Percentiles rank a stretch among this genome's conserved stretches.
These are phyloP conservation scores for Castor canadensis DNA, from an alignment of 2,113 vertebrate species.

Conservation along the genomic window DNA sequence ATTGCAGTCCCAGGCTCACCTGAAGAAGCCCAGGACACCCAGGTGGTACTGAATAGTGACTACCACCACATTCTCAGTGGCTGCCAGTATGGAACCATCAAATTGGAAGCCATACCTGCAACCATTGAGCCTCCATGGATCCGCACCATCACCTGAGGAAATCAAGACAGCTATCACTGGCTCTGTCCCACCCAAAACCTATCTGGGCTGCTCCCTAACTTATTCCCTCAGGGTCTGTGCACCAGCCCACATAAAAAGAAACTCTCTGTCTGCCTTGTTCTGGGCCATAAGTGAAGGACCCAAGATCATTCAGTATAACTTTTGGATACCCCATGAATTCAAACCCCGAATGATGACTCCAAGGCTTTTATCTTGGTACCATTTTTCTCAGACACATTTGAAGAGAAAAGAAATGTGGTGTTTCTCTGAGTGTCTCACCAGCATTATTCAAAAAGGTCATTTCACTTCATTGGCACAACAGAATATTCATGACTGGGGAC, in stretches of 20 bases:
- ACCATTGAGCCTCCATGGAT: constrained; percentile 54
- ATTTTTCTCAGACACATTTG: neutral
- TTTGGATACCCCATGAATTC: neutral
- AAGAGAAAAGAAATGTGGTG: neutral
- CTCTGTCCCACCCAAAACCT: neutral
- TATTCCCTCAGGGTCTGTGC: neutral
- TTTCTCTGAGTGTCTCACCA: neutral
- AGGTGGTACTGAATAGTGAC: no score
- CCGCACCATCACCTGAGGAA: no score
- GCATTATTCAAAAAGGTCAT: neutral
- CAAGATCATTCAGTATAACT: neutral
- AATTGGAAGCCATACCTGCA: neutral
- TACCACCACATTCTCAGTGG: neutral
- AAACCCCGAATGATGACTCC: neutral
- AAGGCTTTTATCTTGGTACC: neutral
- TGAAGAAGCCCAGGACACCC: constrained; percentile 77
- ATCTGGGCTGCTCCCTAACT: neutral
- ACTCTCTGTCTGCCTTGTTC: neutral
- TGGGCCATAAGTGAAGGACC: neutral
- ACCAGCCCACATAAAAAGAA: neutral
- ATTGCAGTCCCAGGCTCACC: constrained; percentile 33
- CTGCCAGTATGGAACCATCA: neutral
- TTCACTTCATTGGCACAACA: neutral
- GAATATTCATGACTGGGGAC: neutral
- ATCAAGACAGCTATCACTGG: neutral